Percentiles rank a stretch among this genome's conserved stretches.
phyloP scores from a whole-genome alignment of 2,113 vertebrate species.

The Suricata suricatta region DNA sequence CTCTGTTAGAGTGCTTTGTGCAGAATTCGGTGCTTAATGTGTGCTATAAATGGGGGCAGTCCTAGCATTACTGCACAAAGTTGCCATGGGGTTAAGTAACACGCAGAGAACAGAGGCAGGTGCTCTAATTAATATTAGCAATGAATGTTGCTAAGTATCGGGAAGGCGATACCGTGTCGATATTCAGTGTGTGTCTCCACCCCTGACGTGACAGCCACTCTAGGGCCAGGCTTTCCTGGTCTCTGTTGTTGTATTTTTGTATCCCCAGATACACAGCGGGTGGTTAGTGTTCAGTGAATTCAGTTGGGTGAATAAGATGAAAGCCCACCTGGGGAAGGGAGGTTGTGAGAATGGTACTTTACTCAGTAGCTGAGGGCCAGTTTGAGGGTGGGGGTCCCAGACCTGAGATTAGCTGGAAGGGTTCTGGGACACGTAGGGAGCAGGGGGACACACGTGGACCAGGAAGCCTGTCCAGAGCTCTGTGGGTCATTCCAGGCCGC shows the following conservation, averaged over 20 bases:
- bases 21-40: fast-evolving
- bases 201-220: fast-evolving
- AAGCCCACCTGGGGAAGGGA: neutral
- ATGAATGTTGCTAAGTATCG: too few species aligned
- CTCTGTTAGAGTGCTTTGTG: neutral
- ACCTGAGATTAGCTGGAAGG: neutral
- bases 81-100: neutral
- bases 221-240: too few species aligned
- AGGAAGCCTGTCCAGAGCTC: neutral
- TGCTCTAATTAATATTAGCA: neutral
- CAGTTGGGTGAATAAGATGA: neutral
- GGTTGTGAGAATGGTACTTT: neutral
- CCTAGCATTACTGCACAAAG: fast-evolving
- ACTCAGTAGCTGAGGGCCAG: neutral
- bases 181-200: neutral
- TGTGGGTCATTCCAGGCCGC: neutral
- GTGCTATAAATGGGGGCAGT: neutral
- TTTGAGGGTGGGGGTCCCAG: neutral
- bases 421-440: neutral
- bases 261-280: neutral
- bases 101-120: neutral
- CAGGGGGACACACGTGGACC: neutral
- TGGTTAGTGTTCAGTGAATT: neutral
- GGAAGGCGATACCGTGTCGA: neutral
- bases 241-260: neutral